These are phyloP conservation scores for Megaceryle alcyon DNA, from an alignment of 2,797 vertebrate genomes.

Conservation along the genomic window DNA sequence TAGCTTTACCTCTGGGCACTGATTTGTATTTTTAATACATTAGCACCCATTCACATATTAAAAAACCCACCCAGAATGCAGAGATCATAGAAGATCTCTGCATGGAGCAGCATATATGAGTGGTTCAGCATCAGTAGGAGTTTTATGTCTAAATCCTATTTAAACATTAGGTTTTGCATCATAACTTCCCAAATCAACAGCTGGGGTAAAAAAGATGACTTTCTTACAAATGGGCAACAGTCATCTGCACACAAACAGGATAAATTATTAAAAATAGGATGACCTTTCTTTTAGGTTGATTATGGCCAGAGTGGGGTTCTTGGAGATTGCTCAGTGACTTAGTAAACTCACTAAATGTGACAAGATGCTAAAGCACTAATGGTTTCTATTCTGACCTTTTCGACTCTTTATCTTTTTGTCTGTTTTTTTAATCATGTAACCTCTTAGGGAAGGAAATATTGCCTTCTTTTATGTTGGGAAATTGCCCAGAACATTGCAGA, in stretches of 20 bases:
- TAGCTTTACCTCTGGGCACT: neutral
- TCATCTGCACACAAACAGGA: neutral
- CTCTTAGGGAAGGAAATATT: constrained; percentile 71
- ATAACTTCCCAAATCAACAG: neutral
- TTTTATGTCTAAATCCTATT: neutral
- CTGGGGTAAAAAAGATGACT: neutral
- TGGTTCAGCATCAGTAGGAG: neutral
- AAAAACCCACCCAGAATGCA: neutral
- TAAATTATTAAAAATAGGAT: neutral
- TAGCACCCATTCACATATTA: neutral
- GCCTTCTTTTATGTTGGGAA: constrained; percentile 71
- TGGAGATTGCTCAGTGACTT: neutral
- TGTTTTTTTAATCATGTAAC: constrained; percentile 57
- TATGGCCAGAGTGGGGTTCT: neutral
- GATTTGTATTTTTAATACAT: neutral
- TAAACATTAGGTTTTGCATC: neutral
- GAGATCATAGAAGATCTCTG: neutral
- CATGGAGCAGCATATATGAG: neutral
- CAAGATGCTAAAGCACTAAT: constrained; percentile 40
- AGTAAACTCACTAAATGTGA: constrained; percentile 20
- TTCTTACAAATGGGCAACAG: neutral
- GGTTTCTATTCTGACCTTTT: constrained; percentile 42
- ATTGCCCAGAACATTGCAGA: constrained; percentile 68
- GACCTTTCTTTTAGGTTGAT: neutral
- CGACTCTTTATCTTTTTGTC: constrained; percentile 45